These are phyloP conservation scores for Chaitophorus viminalis DNA, from an alignment of 2,888 invertebrate genomes.

Conservation along the genomic window DNA sequence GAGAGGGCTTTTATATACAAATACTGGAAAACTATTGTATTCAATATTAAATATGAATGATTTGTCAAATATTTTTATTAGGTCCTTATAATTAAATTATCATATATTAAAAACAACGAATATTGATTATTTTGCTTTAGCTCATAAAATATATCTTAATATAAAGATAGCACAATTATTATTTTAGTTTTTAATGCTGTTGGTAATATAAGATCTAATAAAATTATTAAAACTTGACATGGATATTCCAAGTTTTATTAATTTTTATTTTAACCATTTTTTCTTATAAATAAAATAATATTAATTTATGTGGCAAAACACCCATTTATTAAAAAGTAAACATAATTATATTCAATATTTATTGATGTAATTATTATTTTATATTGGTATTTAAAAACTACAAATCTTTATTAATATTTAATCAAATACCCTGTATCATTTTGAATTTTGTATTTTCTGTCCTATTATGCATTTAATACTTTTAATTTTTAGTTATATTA, in stretches of 20 bases:
- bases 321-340: not conserved
- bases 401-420: not conserved
- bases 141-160: slow-evolving; percentile 11
- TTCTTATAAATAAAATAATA: not conserved
- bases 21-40: not conserved
- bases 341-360: not conserved
- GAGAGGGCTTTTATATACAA: slow-evolving; percentile 21
- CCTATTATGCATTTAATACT: slow-evolving; percentile 54
- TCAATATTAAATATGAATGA: not conserved
- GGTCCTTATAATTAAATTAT: not conserved
- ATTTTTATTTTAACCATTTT: not conserved
- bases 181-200: slow-evolving; percentile 23
- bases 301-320: not conserved
- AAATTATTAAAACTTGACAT: not conserved
- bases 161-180: slow-evolving; percentile 12
- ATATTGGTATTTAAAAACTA: not conserved
- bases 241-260: not conserved
- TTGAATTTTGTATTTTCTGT: slow-evolving; percentile 13
- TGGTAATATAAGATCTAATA: slow-evolving; percentile 12
- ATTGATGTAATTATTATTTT: not conserved
- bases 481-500: slow-evolving; percentile 36
- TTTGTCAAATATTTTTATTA: not conserved
- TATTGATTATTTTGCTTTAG: slow-evolving; percentile 16
- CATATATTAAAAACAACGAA: slow-evolving; percentile 27
- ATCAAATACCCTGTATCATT: not conserved